Evolutionary conservation across 2,797 vertebrate genomes (phyloP).

Genomic region (Argentina silus): DNA sequence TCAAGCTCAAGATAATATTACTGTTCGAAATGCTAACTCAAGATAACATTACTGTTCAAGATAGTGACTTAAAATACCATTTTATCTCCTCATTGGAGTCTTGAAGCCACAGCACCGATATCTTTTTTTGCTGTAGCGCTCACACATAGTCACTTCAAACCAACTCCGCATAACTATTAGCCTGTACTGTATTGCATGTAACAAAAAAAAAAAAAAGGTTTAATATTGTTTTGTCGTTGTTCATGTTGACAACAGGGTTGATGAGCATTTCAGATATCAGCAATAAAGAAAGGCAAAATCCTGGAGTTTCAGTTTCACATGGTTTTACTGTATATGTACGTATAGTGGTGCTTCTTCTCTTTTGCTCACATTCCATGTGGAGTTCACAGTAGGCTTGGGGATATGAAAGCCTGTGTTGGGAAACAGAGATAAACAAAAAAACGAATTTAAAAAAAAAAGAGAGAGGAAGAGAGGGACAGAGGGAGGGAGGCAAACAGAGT

Average conservation of each 20-base stretch:
- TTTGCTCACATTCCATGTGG: conserved; percentile 24
- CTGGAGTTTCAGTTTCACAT: conserved; percentile 7
- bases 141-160: conserved; percentile 8
- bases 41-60: not conserved
- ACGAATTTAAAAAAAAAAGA: not conserved
- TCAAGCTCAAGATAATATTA: not conserved
- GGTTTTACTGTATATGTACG: conserved; percentile 13
- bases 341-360: conserved; percentile 52
- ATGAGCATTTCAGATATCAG: conserved; percentile 45
- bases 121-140: conserved; percentile 41
- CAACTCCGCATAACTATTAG: not conserved
- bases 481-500: conserved; percentile 21
- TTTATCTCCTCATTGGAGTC: not conserved
- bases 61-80: not conserved
- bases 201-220: not conserved
- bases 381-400: conserved; percentile 23
- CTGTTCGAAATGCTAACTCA: not conserved
- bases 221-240: not conserved
- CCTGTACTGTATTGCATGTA: not conserved
- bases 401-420: conserved; percentile 44
- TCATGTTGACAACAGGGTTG: conserved; percentile 2
- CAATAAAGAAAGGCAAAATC: conserved; percentile 27
- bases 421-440: conserved; percentile 30
- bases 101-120: conserved; percentile 18
- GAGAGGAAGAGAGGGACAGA: conserved; percentile 3